Conservation (phyloP, 1,140 invertebrate genomes). For the Ericerus pela region DNA sequence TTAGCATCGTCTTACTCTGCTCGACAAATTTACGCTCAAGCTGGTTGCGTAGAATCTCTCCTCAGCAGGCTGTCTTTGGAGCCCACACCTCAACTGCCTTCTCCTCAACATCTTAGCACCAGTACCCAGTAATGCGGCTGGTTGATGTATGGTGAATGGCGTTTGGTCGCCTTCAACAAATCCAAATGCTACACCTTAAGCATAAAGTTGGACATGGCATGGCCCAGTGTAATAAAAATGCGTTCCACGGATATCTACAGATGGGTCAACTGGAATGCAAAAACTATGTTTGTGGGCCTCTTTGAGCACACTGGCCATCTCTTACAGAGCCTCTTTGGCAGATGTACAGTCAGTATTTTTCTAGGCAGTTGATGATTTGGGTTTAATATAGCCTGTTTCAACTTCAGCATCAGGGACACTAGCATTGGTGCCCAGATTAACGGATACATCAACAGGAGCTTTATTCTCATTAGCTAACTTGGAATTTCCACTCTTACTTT, state of each 20-base stretch:
- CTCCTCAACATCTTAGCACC: conserved; percentile 86
- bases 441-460: no score
- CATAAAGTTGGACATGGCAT: conserved; percentile 84
- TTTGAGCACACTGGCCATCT: background rate
- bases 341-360: no score
- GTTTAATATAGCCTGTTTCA: no score
- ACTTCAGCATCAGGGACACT: no score
- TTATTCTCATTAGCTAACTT: background rate
- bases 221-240: conserved; percentile 82
- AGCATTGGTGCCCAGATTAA: no score
- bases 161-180: conserved; percentile 68
- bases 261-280: background rate
- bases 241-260: conserved; percentile 50
- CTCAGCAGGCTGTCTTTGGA: conserved; percentile 60
- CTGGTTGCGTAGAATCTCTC: conserved; percentile 60
- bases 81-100: conserved; percentile 83
- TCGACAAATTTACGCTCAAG: conserved; percentile 61
- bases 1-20: conserved; percentile 69
- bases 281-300: background rate
- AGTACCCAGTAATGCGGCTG: conserved; percentile 88
- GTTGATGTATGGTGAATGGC: conserved; percentile 81
- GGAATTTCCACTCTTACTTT: background rate
- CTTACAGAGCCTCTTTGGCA: background rate
- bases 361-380: no score
- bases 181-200: conserved; percentile 74